These are phyloP conservation scores for Trididemnum miniatum DNA, from an alignment of 23 tunicate species.

Conservation along the genomic window DNA sequence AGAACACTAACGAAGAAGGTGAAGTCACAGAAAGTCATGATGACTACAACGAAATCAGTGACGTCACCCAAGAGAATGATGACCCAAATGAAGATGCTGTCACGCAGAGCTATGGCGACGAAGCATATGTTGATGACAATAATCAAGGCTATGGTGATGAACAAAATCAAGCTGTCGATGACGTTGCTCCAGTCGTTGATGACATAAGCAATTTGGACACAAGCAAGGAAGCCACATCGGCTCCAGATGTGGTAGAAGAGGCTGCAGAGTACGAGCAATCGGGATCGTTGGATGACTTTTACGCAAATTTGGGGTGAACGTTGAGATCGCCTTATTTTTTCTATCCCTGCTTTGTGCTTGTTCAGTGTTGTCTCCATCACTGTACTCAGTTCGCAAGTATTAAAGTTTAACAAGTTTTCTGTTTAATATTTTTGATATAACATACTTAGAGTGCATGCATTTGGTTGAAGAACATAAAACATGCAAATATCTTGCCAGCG, in stretches of 20 bases:
- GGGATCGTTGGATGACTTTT: slow-evolving; percentile 2
- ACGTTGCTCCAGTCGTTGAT: neutral
- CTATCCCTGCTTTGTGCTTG: too few relatives aligned
- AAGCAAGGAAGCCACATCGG: neutral
- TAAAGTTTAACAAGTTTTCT: too few relatives aligned
- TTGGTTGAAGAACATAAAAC: too few relatives aligned
- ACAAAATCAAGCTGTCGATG: neutral
- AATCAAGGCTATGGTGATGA: neutral
- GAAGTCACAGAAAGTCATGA: neutral
- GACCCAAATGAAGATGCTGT: neutral
- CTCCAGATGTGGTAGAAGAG: neutral
- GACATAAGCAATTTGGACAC: neutral
- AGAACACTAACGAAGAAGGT: neutral
- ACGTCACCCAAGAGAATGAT: neutral
- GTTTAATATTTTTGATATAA: too few relatives aligned
- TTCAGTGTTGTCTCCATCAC: too few relatives aligned
- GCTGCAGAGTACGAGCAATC: neutral
- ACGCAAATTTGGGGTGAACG: slow-evolving; percentile 1
- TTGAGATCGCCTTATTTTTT: too few relatives aligned
- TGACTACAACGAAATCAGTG: neutral
- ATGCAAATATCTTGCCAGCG: too few relatives aligned
- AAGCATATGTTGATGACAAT: neutral
- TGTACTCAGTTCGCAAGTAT: too few relatives aligned
- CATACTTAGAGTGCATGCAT: too few relatives aligned
- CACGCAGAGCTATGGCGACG: neutral